phyloP scores from a whole-genome alignment of 1,140 invertebrate genomes.

The Plodia interpunctella region DNA sequence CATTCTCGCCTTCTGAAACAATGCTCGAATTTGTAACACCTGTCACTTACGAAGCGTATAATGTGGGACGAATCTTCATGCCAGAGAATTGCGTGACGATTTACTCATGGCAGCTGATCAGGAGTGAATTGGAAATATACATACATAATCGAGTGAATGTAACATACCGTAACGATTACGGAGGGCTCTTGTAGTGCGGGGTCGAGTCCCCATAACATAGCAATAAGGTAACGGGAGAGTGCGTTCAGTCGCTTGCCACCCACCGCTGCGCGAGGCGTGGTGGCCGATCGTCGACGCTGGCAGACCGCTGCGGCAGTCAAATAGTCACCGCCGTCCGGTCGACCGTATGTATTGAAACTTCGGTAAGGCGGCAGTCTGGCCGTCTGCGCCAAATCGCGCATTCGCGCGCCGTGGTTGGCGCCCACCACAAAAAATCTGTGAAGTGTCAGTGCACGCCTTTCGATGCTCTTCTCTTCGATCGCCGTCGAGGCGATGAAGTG shows the following conservation, averaged over 20 bases:
- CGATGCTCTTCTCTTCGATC: slow-evolving; percentile 72
- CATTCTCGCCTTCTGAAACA: slow-evolving; percentile 29
- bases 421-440: slow-evolving; percentile 32
- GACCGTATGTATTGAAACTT: slow-evolving; percentile 49
- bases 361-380: slow-evolving; percentile 47
- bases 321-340: slow-evolving; percentile 58
- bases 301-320: slow-evolving; percentile 48
- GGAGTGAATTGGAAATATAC: slow-evolving; percentile 12
- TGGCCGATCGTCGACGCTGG: slow-evolving; percentile 49
- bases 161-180: slow-evolving; percentile 40
- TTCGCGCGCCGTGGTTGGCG: slow-evolving; percentile 40
- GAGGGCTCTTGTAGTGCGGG: slow-evolving; percentile 62
- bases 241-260: slow-evolving; percentile 56
- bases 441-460: slow-evolving; percentile 60
- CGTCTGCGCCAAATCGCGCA: slow-evolving; percentile 61
- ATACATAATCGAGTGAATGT: slow-evolving; percentile 17
- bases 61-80: slow-evolving; percentile 21
- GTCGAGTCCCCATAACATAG: slow-evolving; percentile 70
- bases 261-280: slow-evolving; percentile 62
- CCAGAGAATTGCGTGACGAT: slow-evolving; percentile 10
- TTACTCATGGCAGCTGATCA: not conserved
- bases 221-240: slow-evolving; percentile 73
- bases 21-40: slow-evolving; percentile 31
- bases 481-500: slow-evolving; percentile 76
- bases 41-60: slow-evolving; percentile 17